These are phyloP conservation scores for Ispidina lecontei DNA, from an alignment of 2,797 vertebrate species.

Conservation along the genomic window DNA sequence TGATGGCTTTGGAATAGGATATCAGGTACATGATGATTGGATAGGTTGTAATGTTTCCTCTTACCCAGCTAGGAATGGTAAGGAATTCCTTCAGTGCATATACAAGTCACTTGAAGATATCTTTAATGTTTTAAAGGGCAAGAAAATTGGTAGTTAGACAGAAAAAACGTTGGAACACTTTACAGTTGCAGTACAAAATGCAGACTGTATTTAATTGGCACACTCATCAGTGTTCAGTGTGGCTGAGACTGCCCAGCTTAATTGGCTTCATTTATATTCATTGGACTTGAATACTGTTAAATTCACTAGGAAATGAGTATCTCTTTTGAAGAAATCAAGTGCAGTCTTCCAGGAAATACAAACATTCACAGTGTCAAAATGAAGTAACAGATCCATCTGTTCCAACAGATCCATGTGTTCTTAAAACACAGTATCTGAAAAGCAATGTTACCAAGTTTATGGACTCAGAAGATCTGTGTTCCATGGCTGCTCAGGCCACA, in stretches of 20 bases:
- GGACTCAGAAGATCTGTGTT: not conserved
- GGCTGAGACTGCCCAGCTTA: not conserved
- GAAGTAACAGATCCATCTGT: not conserved
- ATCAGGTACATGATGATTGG: slow-evolving; percentile 89
- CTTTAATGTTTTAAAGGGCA: slow-evolving; percentile 88
- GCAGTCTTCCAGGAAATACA: not conserved
- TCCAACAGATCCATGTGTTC: not conserved
- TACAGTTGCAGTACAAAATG: not conserved
- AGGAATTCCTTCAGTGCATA: slow-evolving; percentile 89
- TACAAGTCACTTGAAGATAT: slow-evolving; percentile 92
- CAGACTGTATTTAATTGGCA: not conserved
- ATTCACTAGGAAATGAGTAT: not conserved
- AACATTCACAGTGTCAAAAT: not conserved
- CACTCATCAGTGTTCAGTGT: not conserved
- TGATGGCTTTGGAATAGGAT: slow-evolving; percentile 92
- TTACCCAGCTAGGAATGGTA: slow-evolving; percentile 86
- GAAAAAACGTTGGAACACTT: not conserved
- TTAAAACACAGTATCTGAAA: not conserved
- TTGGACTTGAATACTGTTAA: not conserved
- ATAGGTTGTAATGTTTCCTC: slow-evolving; percentile 92
- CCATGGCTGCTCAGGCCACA: not conserved
- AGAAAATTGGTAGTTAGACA: slow-evolving; percentile 74
- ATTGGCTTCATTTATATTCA: not conserved
- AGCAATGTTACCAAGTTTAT: not conserved
- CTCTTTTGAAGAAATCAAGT: not conserved